A percentile compares a stretch with the other conserved stretches of the same genome.
phyloP scores from a whole-genome alignment of 2,113 vertebrate species.

The Corythoichthys intestinalis region DNA sequence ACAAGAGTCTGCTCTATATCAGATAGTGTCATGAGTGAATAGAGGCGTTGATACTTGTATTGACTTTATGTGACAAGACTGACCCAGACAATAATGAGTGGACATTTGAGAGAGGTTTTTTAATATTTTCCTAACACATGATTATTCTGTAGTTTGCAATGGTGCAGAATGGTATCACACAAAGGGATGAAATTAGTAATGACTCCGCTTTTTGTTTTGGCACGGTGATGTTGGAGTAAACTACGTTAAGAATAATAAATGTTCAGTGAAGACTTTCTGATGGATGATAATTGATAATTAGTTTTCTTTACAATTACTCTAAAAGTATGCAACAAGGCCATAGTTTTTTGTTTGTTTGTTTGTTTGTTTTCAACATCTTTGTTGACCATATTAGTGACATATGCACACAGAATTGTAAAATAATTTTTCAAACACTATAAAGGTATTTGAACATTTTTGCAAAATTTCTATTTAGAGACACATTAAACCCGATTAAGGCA shows the following conservation, averaged over 20 bases:
- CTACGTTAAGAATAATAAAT: not conserved
- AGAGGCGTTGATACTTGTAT: not conserved
- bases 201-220: not conserved
- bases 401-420: not conserved
- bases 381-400: not conserved
- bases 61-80: no score
- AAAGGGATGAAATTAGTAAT: not conserved
- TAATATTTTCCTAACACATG: not conserved
- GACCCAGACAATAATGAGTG: not conserved
- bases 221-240: not conserved
- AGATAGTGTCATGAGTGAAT: not conserved
- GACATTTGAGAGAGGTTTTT: not conserved
- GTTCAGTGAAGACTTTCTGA: not conserved
- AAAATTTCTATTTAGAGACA: not conserved
- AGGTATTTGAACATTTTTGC: not conserved
- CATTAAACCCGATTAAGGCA: no score
- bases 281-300: not conserved
- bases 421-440: not conserved
- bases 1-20: conserved; percentile 48
- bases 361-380: not conserved
- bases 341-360: no score
- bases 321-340: no score
- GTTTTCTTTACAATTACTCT: not conserved
- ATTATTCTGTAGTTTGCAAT: not conserved
- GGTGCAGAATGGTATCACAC: not conserved